Base-by-base conservation (phyloP, 1,140 invertebrate species). In the Rhagoletis pomonella region DNA sequence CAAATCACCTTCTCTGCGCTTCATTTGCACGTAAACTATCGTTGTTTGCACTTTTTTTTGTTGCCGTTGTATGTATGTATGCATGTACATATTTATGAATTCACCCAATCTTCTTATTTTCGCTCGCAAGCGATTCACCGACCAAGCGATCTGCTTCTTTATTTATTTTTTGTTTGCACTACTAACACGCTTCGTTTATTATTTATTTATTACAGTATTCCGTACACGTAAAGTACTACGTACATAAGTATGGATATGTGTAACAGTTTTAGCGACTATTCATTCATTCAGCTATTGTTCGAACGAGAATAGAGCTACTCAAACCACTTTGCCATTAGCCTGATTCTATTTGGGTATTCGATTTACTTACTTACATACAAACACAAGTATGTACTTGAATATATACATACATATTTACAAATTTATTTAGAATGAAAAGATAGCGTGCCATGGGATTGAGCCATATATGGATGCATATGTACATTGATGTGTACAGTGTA, bases 251-350 rank as follows among this genome's bases (percentile, higher is more conserved):
- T 47, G 73, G 1, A n/a, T 58, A 55, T 69, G 17, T 44, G 14
- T n/a, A n/a, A 12, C 42, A 39, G 42, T 81, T 81, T 81, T 19
- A 19, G 73, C 19, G 19, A 81, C 73, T 50, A 81, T 81, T 81
- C 73, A 55, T 77, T 44, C 69, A 47, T 81, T 81, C 44, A 29
- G 17, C 47, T 17, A 55, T 73, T 73, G 73, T 81, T 81, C 73
- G 47, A 55, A 47, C 9, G 73, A 81, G 10, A 58, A 81, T 81
- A 55, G 73, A 81, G 47, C 44, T 81, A 81, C 73, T 81, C 73
- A 81, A 81, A 81, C 73, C 73, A 81, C 73, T 81, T 81, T 81
- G 73, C 73, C 50, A 81, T 81, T 81, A 81, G 73, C 73, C 73
- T 81, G 73, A 81, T 81, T 81, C 73, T 81, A 81, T 81, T 81